Conservation (phyloP, 1,140 invertebrate species). For the Brachionus rotundiformis region DNA sequence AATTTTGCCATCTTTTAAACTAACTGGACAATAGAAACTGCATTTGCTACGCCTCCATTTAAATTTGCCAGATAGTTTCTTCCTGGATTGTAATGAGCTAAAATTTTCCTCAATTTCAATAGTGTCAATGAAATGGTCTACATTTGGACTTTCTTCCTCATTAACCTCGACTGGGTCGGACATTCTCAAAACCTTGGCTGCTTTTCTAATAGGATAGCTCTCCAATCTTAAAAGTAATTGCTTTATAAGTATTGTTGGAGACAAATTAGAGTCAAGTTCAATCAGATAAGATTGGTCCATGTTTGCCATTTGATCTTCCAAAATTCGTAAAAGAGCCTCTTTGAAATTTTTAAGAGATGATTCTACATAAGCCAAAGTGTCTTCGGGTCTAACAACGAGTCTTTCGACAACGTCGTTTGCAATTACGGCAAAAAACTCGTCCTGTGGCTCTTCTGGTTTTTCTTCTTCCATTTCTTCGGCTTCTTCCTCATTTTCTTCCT, state of each 20-base stretch:
- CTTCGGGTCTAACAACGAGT: slow-evolving; percentile 60
- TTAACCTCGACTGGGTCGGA: slow-evolving; percentile 57
- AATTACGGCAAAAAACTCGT: slow-evolving; percentile 56
- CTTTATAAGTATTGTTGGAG: slow-evolving; percentile 56
- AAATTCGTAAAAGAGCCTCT: slow-evolving; percentile 58
- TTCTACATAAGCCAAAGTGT: slow-evolving; percentile 57
- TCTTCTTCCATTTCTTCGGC: slow-evolving; percentile 60
- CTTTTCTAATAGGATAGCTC: slow-evolving; percentile 60
- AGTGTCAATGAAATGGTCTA: slow-evolving; percentile 20
- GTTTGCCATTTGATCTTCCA: slow-evolving; percentile 61
- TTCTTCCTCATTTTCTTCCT: slow-evolving; percentile 53
- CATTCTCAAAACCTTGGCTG: slow-evolving; percentile 59
- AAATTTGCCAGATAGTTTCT: slow-evolving; percentile 56
- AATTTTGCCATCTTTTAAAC: slow-evolving; percentile 61
- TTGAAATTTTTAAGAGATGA: slow-evolving; percentile 59
- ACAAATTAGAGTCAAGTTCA: slow-evolving; percentile 62
- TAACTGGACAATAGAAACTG: slow-evolving; percentile 61
- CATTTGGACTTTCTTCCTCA: slow-evolving; percentile 54
- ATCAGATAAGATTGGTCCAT: slow-evolving; percentile 62
- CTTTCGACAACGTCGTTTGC: slow-evolving; percentile 58
- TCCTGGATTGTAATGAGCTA: slow-evolving; percentile 56
- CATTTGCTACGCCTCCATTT: slow-evolving; percentile 62
- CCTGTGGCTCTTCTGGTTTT: slow-evolving; percentile 57
- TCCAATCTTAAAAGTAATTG: slow-evolving; percentile 59
- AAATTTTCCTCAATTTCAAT: slow-evolving; percentile 62